These are phyloP conservation scores for Kuschelorhynchus macadamiae DNA, from an alignment of 2,888 invertebrate genomes.

Conservation along the genomic window DNA sequence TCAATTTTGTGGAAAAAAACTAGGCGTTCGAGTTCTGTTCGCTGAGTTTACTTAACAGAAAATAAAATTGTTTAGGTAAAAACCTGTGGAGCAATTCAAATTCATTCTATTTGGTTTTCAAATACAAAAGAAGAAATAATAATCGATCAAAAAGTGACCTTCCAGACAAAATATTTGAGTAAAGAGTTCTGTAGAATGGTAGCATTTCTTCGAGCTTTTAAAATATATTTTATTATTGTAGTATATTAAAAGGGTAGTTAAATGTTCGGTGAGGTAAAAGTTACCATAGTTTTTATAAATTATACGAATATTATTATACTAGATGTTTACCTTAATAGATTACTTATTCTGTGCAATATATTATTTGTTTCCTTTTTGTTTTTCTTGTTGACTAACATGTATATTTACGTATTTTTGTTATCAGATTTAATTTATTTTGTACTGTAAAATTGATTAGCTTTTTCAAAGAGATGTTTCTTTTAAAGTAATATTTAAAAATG, in stretches of 20 bases:
- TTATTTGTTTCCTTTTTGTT: slow-evolving; percentile 12
- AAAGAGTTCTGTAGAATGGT: slow-evolving; percentile 43
- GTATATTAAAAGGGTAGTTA: slow-evolving; percentile 45
- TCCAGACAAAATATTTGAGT: slow-evolving; percentile 46
- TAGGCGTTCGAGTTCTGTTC: too few species aligned
- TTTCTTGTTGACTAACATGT: slow-evolving; percentile 34
- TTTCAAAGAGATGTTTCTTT: slow-evolving; percentile 6
- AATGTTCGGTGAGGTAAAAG: slow-evolving; percentile 43
- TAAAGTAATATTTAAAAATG: slow-evolving; percentile 26
- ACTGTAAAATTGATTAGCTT: not conserved
- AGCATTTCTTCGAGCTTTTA: slow-evolving; percentile 46
- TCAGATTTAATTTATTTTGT: not conserved
- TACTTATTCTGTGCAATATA: slow-evolving; percentile 46
- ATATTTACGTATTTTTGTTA: slow-evolving; percentile 31
- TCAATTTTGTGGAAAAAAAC: too few species aligned
- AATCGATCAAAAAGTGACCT: slow-evolving; percentile 53
- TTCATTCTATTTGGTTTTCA: too few species aligned
- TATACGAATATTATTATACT: slow-evolving; percentile 30
- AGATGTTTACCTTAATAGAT: slow-evolving; percentile 25
- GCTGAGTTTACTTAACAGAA: too few species aligned
- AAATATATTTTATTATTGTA: slow-evolving; percentile 51
- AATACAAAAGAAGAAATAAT: slow-evolving; percentile 16
- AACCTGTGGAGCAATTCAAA: too few species aligned
- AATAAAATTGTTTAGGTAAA: too few species aligned
- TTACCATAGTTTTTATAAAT: slow-evolving; percentile 47